Percentiles rank a stretch among this genome's conserved stretches.
Evolutionary conservation across 2,113 vertebrate genomes (phyloP).

Genomic region (Trinectes maculatus): DNA sequence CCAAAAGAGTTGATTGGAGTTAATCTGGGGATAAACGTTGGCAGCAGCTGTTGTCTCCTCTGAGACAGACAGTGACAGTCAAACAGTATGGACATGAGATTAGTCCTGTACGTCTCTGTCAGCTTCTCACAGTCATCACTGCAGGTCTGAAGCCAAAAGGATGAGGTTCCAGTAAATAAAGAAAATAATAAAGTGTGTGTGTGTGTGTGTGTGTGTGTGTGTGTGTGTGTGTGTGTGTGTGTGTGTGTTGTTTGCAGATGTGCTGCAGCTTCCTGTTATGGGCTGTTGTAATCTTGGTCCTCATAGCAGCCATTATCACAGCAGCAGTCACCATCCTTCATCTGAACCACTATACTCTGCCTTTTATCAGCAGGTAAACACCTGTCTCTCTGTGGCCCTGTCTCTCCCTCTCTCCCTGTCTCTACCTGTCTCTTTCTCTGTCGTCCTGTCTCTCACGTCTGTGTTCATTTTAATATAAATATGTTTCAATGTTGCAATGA

Average conservation of each 20-base stretch:
- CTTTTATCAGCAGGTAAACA: constrained; percentile 60
- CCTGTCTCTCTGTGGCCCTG: neutral
- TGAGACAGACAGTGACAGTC: no score
- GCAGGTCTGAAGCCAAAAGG: no score
- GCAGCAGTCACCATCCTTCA: constrained; percentile 50
- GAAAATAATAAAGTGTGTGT: no score
- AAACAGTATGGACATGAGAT: no score
- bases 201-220: constrained; percentile 20
- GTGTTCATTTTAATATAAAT: neutral
- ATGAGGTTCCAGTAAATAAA: no score
- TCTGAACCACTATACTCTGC: constrained; percentile 56
- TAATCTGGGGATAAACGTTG: constrained; percentile 64
- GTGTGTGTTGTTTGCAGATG: constrained; percentile 49
- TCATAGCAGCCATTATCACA: constrained; percentile 19
- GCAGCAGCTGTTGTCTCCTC: constrained; percentile 45
- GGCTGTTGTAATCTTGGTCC: neutral
- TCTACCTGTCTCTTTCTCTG: neutral
- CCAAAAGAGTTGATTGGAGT: constrained; percentile 11
- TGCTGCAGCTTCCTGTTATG: constrained; percentile 61
- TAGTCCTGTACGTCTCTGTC: no score
- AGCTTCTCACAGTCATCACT: no score
- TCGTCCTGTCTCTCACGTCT: no score
- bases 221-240: constrained; percentile 32
- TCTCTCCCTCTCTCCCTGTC: neutral
- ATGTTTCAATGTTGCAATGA: neutral